Evolutionary conservation across 1,140 invertebrate genomes (phyloP), one percentile per base, ranked within the genome.

Genomic region (Drosophila repletoides): DNA sequence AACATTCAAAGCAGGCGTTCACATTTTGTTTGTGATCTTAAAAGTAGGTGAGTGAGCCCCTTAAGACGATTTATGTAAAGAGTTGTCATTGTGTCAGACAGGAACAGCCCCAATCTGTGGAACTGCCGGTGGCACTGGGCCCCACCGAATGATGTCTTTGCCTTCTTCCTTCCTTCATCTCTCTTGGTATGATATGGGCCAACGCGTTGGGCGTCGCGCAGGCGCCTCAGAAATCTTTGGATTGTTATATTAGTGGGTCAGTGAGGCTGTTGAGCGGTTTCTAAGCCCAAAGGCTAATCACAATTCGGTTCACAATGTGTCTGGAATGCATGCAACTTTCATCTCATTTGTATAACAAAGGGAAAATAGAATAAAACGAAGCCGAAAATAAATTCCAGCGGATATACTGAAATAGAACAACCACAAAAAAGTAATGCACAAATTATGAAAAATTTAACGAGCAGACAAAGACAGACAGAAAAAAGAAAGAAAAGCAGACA

Each of bases 371-470:
- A 9, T n/a, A 31, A 1, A 53, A 9, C 7, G 10, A 36, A 45
- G 43, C 33, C 34, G 41, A 43, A 59, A 59, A 59, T 59, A 66
- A 48, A 21, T 22, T 24, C n/a, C 19, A 33, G 48, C 72, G 75
- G 69, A 77, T 79, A 58, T 79, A 29, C 51, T 19, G 21, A 69
- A 79, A 77, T 73, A 77, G 69, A 51, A 6, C 21, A 21, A n/a
- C n/a, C n/a, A n/a, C n/a, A n/a, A n/a, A n/a, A 10, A 56, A 66
- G 6, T 40, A 24, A 36, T 60, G 38, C 43, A 74, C 58, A 67
- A 74, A 68, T 68, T 68, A 75, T 75, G 46, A 33, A 59, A 60
- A 63, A 22, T 3, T 19, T 14, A 40, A 43, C 48, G 10, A 38
- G 41, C 33, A 26, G 15, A 19, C 6, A n/a, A n/a, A n/a, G n/a